These are phyloP conservation scores for Enteromius radiatus DNA, from an alignment of 2,797 vertebrate genomes.

Conservation along the genomic window DNA sequence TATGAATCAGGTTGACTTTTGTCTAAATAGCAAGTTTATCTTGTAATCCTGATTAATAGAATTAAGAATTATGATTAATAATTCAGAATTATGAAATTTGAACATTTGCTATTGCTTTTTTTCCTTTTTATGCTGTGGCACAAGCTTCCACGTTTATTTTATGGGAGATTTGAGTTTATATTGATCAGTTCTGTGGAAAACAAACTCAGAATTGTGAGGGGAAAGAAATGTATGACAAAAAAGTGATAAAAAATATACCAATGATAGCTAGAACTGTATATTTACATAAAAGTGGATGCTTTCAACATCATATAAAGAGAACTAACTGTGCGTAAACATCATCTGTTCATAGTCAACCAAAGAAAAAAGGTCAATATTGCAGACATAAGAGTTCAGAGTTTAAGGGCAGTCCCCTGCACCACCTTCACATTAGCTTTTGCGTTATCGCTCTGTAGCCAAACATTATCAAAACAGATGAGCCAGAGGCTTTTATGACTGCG, in stretches of 20 bases:
- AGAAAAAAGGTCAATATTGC: background rate
- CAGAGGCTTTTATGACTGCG: constrained; percentile 47
- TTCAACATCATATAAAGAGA: background rate
- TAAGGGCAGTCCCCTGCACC: constrained; percentile 19
- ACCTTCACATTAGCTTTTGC: constrained; percentile 51
- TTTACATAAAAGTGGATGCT: background rate
- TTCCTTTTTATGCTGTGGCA: background rate
- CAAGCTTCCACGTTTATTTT: background rate
- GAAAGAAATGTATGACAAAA: background rate
- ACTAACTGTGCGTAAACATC: background rate
- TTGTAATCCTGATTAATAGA: too few species aligned
- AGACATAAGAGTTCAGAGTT: background rate
- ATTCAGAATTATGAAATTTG: too few species aligned
- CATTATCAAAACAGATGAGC: constrained; percentile 39
- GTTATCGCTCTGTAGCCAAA: constrained; percentile 46
- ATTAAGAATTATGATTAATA: too few species aligned
- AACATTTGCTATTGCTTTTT: background rate
- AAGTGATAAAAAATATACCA: too few species aligned
- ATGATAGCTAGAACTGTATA: background rate
- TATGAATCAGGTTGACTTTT: too few species aligned
- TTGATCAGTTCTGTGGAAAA: background rate
- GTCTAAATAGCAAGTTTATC: too few species aligned
- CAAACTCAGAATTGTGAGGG: background rate
- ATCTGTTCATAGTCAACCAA: background rate
- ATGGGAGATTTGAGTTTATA: background rate